Percentiles rank a stretch among this genome's conserved stretches.
Evolutionary conservation across 30 jellyfish, hydroid and myxozoan species (phyloP).

Genomic region (Turritopsis rubra): DNA sequence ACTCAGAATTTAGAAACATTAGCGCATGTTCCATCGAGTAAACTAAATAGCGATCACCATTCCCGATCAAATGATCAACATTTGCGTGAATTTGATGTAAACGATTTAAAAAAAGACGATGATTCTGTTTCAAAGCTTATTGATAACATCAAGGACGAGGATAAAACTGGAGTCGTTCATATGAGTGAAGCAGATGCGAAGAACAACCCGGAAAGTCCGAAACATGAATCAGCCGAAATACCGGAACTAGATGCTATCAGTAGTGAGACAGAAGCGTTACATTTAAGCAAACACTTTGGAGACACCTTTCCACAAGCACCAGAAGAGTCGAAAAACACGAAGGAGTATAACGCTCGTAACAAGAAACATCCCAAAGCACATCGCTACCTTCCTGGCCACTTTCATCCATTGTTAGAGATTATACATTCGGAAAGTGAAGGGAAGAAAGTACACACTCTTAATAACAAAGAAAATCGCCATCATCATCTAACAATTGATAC

Average conservation of each 20-base stretch:
- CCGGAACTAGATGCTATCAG: slow-evolving; percentile 12
- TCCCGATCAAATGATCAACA: background rate
- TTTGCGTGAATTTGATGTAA: background rate
- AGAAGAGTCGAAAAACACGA: background rate
- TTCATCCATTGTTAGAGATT: background rate
- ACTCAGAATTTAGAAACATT: background rate
- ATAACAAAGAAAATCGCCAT: slow-evolving; percentile 7
- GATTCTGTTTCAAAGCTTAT: background rate
- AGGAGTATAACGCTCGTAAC: background rate
- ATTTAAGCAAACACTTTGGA: slow-evolving; percentile 13
- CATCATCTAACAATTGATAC: slow-evolving; percentile 32
- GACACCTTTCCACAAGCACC: slow-evolving; percentile 12
- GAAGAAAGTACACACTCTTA: background rate
- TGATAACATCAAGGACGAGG: background rate
- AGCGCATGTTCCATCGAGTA: background rate
- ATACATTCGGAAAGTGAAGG: slow-evolving; percentile 1
- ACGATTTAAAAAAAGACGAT: background rate
- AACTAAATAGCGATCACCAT: slow-evolving; percentile 3
- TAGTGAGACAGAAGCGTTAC: slow-evolving; percentile 18
- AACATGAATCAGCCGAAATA: background rate
- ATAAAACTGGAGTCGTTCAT: background rate
- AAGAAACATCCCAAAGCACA: background rate
- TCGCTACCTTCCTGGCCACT: background rate
- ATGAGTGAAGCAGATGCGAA: background rate
- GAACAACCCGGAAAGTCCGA: background rate